Evolutionary conservation across 2,888 invertebrate species (phyloP).

Genomic region (Pantelozetes paolii): DNA sequence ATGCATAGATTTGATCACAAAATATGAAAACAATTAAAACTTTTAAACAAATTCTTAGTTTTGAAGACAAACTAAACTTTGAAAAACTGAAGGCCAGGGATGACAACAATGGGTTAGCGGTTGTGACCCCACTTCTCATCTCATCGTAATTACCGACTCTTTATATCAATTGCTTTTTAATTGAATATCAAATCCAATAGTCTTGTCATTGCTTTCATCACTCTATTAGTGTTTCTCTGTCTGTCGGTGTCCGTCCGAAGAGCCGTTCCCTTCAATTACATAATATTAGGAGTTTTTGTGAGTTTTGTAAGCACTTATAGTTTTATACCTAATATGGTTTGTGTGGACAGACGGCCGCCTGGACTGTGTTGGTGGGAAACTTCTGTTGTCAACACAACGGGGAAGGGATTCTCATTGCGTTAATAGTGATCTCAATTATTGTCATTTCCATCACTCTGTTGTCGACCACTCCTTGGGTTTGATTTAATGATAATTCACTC

Average conservation of each 20-base stretch:
- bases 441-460: neutral
- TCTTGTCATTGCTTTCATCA: neutral
- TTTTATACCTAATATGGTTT: neutral
- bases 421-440: neutral
- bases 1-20: neutral
- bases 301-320: neutral
- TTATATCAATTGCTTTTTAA: neutral
- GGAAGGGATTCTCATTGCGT: neutral
- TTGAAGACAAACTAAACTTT: neutral
- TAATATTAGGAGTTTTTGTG: neutral
- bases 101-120: neutral
- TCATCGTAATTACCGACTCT: neutral
- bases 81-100: neutral
- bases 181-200: too few relatives aligned
- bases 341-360: neutral
- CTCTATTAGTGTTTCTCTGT: neutral
- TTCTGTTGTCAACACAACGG: neutral
- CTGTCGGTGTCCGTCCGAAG: neutral
- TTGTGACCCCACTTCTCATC: neutral
- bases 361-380: neutral
- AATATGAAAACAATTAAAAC: neutral
- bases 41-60: neutral
- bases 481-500: neutral
- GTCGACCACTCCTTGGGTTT: neutral
- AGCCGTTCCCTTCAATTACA: neutral